Percentiles rank a stretch among this genome's conserved stretches.
Conservation (phyloP, 2,888 invertebrate species). For the Acanthoscelides obtectus region DNA sequence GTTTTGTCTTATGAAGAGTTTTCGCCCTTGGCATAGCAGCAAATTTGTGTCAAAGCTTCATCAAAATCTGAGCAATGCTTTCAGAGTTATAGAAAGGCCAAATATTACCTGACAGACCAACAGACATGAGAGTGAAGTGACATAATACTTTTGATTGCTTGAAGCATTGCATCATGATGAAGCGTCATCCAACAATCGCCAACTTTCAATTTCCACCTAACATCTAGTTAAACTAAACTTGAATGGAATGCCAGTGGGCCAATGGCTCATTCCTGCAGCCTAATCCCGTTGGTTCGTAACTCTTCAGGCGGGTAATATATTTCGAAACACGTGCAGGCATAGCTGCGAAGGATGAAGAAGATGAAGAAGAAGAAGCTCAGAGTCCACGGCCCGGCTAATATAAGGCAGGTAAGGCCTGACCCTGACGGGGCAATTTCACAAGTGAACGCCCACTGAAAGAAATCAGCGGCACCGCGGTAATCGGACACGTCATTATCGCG, state of each 20-base stretch:
- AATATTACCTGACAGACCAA: no score
- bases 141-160: no score
- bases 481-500: conserved; percentile 37
- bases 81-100: no score
- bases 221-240: neutral
- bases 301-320: conserved; percentile 2
- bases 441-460: conserved; percentile 38
- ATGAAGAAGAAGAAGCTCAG: conserved; percentile 15
- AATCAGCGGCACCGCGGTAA: conserved; percentile 35
- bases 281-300: neutral
- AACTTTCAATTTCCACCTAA: neutral
- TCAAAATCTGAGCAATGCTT: no score
- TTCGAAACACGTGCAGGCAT: conserved; percentile 11
- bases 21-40: no score
- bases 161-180: no score
- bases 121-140: no score
- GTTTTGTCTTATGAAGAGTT: no score
- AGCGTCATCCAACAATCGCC: neutral
- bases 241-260: neutral
- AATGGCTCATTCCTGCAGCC: neutral
- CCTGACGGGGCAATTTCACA: conserved; percentile 41
- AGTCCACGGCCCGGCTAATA: conserved; percentile 20
- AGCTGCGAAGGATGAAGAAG: neutral
- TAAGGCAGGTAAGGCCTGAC: conserved; percentile 36
- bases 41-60: no score